Base-by-base conservation (phyloP, 2,888 invertebrate genomes). In the Chymomyza fuscimana region DNA sequence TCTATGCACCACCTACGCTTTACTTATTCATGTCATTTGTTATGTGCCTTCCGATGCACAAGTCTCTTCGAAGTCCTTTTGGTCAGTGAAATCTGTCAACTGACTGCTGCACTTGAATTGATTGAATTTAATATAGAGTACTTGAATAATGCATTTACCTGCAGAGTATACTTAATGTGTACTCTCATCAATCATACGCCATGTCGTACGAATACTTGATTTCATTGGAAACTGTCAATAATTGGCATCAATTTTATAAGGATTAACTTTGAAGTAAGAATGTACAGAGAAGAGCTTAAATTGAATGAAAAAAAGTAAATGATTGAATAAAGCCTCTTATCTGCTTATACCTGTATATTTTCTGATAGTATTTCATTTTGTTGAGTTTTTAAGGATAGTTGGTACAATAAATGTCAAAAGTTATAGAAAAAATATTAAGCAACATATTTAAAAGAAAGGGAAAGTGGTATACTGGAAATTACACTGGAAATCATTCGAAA, bases 141-240 rank as follows among this genome's bases (percentile, higher is more conserved):
- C 73, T 73, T 78, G 71, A 73, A 71, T 72, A 78, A 76, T 78
- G 69, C 69, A 76, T 58, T 40, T 70, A 70, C 63, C 76, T 64
- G 62, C 4, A 7, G 4, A 69, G 69, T 76, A 78, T 76, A 54
- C 64, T 50, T 65, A 73, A 72, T 76, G 36, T 60, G 32, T 60
- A 22, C n/a, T 32, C 36, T 19, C 73, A 82, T 84, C 76, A 76
- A 79, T 83, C 82, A 84, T 82, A 74, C 73, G 74, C 67, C 74
- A 56, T 19, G 58, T 58, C 15, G 10, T 2, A 10, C 52, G 10
- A 6, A 16, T 51, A 16, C 7, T 6, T 10, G 52, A 7, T 19
- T 2, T 19, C 3, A 6, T 16, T 19, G 52, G 5, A 54, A 54
- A 54, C 5, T 54, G 52, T 10, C 52, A 54, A 19, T 54, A 19